phyloP scores from a whole-genome alignment of 1,140 invertebrate genomes.

The Diachasma alloeum region DNA sequence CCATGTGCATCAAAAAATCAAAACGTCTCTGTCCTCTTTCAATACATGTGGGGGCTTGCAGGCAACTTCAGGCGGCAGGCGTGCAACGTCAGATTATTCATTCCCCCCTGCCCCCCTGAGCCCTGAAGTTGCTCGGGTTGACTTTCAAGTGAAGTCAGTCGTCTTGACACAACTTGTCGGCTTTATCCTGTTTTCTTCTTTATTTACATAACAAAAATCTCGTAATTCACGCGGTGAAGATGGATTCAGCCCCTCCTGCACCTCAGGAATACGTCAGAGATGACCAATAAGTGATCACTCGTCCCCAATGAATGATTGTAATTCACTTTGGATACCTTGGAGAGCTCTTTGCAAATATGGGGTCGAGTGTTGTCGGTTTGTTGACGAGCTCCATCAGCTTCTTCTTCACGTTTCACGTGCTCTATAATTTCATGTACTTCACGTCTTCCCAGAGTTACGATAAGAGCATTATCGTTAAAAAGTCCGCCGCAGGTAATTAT shows the following conservation, averaged over 20 bases:
- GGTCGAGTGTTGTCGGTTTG: conserved; percentile 36
- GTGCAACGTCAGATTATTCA: too few relatives aligned
- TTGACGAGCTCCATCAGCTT: conserved; percentile 45
- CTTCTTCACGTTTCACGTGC: conserved; percentile 55
- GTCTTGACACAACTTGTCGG: too few relatives aligned
- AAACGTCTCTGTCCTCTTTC: not conserved
- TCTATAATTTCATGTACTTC: conserved; percentile 55
- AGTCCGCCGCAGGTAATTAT: conserved; percentile 30
- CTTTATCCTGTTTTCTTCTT: too few relatives aligned
- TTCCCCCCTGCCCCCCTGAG: too few relatives aligned
- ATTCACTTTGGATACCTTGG: not conserved
- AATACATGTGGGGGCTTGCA: too few relatives aligned
- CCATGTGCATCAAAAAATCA: conserved; percentile 3
- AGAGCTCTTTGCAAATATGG: not conserved
- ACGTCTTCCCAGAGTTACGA: conserved; percentile 45
- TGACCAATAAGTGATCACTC: not conserved
- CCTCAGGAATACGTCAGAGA: too few relatives aligned
- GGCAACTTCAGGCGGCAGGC: too few relatives aligned
- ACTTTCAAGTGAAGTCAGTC: too few relatives aligned
- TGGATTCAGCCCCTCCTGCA: too few relatives aligned
- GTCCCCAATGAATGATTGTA: not conserved
- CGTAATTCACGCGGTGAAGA: too few relatives aligned
- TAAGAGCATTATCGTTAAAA: conserved; percentile 21
- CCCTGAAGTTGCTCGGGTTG: too few relatives aligned
- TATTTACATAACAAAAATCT: too few relatives aligned